Base-by-base conservation (phyloP, 2,113 vertebrate genomes). In the Ursus arctos region DNA sequence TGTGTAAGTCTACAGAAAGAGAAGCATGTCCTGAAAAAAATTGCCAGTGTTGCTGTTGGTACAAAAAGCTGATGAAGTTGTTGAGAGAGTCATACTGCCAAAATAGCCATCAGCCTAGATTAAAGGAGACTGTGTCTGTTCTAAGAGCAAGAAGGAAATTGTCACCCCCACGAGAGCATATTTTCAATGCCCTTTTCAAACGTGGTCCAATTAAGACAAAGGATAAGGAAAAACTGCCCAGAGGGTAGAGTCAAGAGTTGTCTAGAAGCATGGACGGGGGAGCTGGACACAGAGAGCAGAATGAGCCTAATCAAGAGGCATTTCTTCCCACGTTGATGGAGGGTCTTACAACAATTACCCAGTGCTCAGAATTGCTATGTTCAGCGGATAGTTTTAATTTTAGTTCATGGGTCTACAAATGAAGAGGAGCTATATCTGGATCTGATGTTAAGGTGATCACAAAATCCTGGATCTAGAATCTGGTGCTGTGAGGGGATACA, bases 1-100 rank as follows among this genome's bases (percentile, higher is more conserved):
- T 65, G 5, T 61, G 33, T 76, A 67, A 95, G 55, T 84, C 40
- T 57, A 53, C 63, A 92, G 18, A 67, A 81, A 95, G 49, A 76
- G 13, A 81, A 4, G 18, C 2, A 18, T 76, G 8, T 47, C 21
- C 49, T 53, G 49, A 53, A 28, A 77, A 90, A 21, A 53, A 83
- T 65, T 72, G 33, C 36, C 4, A 4, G 7, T 59, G 33, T 59
- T 47, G 14, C 24, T 83, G 5, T 40, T 90, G 36, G 53, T 71
- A 79, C 69, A 79, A 65, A 91, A 92, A 93, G 47, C 14, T 26
- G 14, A 85, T 51, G 51, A 96, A 43, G 24, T 55, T 97, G 22
- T 83, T 91, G 22, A 65, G 67, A 85, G 76, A 89, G 67, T 59
- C 87, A 51, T 3, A 57, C 26, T 91, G 31, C 43, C 49, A 82